Evolutionary conservation across 2,888 invertebrate genomes (phyloP).

Genomic region (Strigamia maritima): DNA sequence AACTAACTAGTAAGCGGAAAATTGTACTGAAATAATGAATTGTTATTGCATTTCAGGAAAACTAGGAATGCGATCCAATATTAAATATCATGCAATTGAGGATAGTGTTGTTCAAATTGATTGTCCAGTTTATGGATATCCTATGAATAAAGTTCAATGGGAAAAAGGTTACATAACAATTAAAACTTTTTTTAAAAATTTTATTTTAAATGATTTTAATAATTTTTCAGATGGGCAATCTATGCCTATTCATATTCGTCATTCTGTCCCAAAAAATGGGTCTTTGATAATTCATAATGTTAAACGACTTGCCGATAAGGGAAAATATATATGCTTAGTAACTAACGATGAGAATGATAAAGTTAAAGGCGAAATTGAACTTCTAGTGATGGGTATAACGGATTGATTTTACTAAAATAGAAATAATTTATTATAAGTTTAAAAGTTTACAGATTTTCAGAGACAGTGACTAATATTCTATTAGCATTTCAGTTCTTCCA

Average conservation of each 20-base stretch:
- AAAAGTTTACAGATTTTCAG: too few relatives aligned
- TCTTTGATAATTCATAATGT: constrained; percentile 75
- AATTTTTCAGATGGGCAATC: constrained; percentile 67
- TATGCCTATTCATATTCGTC: constrained; percentile 88
- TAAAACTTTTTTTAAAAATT: too few relatives aligned
- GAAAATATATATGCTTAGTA: constrained; percentile 89
- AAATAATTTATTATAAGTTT: too few relatives aligned
- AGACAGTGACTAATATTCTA: too few relatives aligned
- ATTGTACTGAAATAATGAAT: too few relatives aligned
- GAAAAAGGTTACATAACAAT: constrained; percentile 75
- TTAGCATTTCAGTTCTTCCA: constrained; percentile 47
- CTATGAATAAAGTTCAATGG: constrained; percentile 90
- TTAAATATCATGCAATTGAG: constrained; percentile 86
- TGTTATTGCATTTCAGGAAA: not conserved
- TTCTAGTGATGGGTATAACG: constrained; percentile 97
- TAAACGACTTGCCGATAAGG: constrained; percentile 90
- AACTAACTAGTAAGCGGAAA: too few relatives aligned
- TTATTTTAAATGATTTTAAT: too few relatives aligned
- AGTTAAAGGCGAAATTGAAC: constrained; percentile 80
- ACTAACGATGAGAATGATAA: constrained; percentile 87
- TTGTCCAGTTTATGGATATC: constrained; percentile 94
- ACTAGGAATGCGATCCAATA: constrained; percentile 59
- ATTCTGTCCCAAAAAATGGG: constrained; percentile 51
- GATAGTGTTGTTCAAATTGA: constrained; percentile 77
- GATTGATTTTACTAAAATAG: too few relatives aligned